Evolutionary conservation across 2,888 invertebrate species (phyloP), one percentile per base, ranked within the genome.

Genomic region (Diaprepes abbreviatus): DNA sequence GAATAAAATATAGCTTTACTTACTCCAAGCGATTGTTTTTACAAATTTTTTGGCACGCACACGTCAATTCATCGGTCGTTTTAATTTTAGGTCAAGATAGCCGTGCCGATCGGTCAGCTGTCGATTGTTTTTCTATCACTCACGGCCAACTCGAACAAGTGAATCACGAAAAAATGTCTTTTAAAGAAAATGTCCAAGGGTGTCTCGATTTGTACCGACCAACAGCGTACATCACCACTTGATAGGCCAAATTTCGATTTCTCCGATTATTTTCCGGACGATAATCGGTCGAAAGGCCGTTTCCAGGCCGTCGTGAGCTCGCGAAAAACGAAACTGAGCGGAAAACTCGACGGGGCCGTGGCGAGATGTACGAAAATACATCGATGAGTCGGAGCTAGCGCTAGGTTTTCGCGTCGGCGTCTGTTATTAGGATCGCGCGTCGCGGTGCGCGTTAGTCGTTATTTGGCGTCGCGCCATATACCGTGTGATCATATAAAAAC

Each of bases 271-370:
- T 33, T 38, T 12, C 17, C 24, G 1, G 7, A 19, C 6, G 12
- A 59, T 66, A 59, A 60, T 60, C 60, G 67, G 67, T 67, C 67
- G 60, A 67, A 60, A 60, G 67, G 60, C 67, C 60, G 31, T 40
- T 24, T 21, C 38, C 48, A 24, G 50, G 54, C 43, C 55, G 48
- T 35, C 35, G 57, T 7, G 65, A 58, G 35, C 48, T 65, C 65
- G 65, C 57, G 57, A 65, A 36, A 57, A 65, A 40, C 35, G 45
- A 33, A 45, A 58, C 65, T 58, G 40, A 35, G 33, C 14, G 48
- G 45, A 57, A 65, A 45, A 45, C 38, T 43, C 57, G 65, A n/a
- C 43, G 58, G 17, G 28, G 28, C 48, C 33, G 21, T 21, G 31
- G 57, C 45, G 36, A 48, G 2, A 19, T 21, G 43, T 31, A 57